A percentile compares a stretch with the other conserved stretches of the same genome.
These are phyloP conservation scores for Argyrosomus regius DNA, from an alignment of 2,797 vertebrate genomes.

Conservation along the genomic window DNA sequence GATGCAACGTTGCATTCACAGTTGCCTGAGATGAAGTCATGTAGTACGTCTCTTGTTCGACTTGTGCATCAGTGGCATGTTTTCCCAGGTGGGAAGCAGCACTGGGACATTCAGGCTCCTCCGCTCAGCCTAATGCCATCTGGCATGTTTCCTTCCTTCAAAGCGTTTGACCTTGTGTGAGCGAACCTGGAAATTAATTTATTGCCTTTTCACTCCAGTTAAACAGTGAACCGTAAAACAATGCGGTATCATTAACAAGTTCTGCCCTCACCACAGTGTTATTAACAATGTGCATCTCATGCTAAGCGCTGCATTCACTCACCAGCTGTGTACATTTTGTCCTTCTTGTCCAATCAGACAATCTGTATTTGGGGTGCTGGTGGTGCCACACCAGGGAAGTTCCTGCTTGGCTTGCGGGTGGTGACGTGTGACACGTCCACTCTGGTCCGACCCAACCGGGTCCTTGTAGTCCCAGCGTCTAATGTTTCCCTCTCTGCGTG, in stretches of 20 bases:
- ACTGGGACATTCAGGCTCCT: conserved; percentile 38
- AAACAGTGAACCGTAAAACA: neutral
- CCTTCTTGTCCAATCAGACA: conserved; percentile 82
- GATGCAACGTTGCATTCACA: conserved; percentile 74
- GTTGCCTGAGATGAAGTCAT: conserved; percentile 76
- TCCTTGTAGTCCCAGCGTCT: conserved; percentile 93
- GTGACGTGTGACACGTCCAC: conserved; percentile 95
- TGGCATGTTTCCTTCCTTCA: conserved; percentile 11
- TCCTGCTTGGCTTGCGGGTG: conserved; percentile 93
- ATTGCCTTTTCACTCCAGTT: neutral
- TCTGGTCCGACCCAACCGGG: conserved; percentile 91
- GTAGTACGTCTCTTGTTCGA: conserved; percentile 18
- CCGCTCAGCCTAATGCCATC: conserved; percentile 25
- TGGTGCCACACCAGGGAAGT: conserved; percentile 97
- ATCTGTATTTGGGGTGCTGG: conserved; percentile 97
- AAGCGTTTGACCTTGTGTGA: conserved; percentile 19
- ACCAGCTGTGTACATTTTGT: conserved; percentile 4
- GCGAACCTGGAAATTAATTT: conserved; percentile 2
- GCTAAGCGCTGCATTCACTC: neutral
- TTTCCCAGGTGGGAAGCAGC: conserved; percentile 59
- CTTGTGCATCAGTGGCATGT: conserved; percentile 31
- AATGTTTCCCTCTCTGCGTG: conserved; percentile 97
- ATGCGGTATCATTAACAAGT: neutral
- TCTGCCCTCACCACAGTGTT: neutral
- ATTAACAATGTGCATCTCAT: neutral